A percentile compares a stretch with the other conserved stretches of the same genome.
phyloP scores from a whole-genome alignment of 2,113 vertebrate species.

The Uria lomvia region DNA sequence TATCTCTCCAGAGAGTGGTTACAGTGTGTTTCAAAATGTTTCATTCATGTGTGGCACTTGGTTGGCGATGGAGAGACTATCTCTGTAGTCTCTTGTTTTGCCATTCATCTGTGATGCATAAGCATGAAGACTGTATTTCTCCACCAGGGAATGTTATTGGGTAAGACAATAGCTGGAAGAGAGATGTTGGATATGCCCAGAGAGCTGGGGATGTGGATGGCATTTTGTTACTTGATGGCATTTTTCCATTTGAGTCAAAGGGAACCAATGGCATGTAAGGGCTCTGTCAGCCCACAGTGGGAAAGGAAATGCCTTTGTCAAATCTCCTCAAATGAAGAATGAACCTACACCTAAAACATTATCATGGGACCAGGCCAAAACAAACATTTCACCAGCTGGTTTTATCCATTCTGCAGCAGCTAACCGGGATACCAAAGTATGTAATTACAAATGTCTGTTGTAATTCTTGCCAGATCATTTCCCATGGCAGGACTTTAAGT shows the following conservation, averaged over 20 bases:
- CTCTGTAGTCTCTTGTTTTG: not conserved
- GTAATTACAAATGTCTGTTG: not conserved
- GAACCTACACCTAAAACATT: not conserved
- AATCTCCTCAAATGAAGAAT: not conserved
- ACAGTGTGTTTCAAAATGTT: not conserved
- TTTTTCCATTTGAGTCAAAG: not conserved
- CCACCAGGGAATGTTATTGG: not conserved
- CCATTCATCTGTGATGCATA: not conserved
- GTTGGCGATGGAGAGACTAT: not conserved
- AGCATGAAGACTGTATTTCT: not conserved
- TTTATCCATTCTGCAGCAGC: not conserved
- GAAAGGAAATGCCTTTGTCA: not conserved
- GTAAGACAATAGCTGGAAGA: not conserved
- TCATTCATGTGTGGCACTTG: rapidly evolving
- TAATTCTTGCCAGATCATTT: not conserved
- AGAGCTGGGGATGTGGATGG: rapidly evolving
- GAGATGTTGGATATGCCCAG: not conserved
- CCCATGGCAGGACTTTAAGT: not conserved
- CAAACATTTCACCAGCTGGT: not conserved
- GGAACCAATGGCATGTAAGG: not conserved
- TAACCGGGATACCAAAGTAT: not conserved
- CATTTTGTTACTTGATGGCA: not conserved
- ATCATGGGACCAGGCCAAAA: not conserved
- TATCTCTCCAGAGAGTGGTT: not conserved
- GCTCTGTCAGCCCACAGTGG: not conserved